Evolutionary conservation across 2,797 vertebrate genomes (phyloP).

Genomic region (Oryzias sinensis): DNA sequence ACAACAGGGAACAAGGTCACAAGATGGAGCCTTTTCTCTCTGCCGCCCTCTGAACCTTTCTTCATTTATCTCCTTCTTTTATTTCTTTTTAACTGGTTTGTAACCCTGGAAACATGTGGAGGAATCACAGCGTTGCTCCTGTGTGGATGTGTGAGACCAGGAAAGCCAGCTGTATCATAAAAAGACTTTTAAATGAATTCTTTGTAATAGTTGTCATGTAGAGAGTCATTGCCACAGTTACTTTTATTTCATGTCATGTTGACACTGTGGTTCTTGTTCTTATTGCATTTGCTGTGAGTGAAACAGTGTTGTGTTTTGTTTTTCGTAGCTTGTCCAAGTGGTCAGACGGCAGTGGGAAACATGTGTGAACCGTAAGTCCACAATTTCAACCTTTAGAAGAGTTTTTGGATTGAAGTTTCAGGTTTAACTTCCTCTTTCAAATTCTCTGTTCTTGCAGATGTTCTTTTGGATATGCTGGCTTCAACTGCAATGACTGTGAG

Average conservation of each 20-base stretch:
- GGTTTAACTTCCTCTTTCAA: conserved; percentile 8
- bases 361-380: conserved; percentile 66
- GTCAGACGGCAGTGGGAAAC: conserved; percentile 38
- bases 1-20: conserved; percentile 63
- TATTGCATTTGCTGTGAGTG: conserved; percentile 1
- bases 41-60: conserved; percentile 34
- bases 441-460: conserved; percentile 64
- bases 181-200: conserved; percentile 13
- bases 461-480: conserved; percentile 75
- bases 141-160: conserved; percentile 24
- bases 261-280: conserved; percentile 18
- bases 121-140: conserved; percentile 33
- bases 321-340: conserved; percentile 73
- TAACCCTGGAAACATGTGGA: conserved; percentile 59
- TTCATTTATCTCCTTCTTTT: conserved; percentile 61
- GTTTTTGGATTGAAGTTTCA: conserved; percentile 31
- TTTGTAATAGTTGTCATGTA: conserved; percentile 24
- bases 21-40: conserved; percentile 57
- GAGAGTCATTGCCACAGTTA: conserved; percentile 16
- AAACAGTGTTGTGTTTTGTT: conserved; percentile 20
- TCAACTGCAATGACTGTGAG: conserved; percentile 82
- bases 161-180: conserved; percentile 32
- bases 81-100: conserved; percentile 53
- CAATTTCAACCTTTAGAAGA: not conserved
- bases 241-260: conserved; percentile 9